These are phyloP conservation scores for Crotophaga sulcirostris DNA, from an alignment of 2,113 vertebrate species.

Conservation along the genomic window DNA sequence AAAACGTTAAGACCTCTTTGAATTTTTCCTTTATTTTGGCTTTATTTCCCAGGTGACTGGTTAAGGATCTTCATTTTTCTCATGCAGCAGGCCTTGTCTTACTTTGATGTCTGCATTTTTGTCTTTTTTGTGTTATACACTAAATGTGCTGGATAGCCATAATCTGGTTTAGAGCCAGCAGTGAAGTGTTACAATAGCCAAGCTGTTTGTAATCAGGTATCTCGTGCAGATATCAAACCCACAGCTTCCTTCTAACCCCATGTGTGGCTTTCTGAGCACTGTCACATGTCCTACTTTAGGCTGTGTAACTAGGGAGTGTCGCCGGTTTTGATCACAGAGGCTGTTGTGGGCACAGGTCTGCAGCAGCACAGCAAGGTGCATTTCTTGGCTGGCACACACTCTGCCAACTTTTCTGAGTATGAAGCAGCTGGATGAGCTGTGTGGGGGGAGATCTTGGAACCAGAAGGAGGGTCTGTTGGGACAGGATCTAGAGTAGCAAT, in stretches of 20 bases:
- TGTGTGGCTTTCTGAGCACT: background rate
- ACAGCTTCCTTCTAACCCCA: background rate
- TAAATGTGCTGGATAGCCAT: background rate
- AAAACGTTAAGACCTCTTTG: background rate
- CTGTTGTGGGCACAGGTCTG: background rate
- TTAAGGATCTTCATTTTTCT: background rate
- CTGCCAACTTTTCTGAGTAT: fast-evolving
- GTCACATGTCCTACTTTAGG: background rate
- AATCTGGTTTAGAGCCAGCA: background rate
- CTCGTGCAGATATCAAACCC: background rate
- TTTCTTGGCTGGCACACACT: background rate
- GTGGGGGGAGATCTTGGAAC: background rate
- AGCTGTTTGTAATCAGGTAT: background rate
- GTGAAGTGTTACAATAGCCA: background rate
- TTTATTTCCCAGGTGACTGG: background rate
- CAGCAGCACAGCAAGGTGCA: background rate
- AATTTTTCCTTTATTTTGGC: background rate
- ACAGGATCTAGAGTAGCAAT: background rate
- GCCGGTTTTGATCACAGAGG: fast-evolving
- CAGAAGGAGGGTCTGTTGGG: background rate
- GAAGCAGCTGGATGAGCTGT: background rate
- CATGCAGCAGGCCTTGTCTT: background rate
- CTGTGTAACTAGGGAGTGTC: background rate
- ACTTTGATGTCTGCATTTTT: background rate
- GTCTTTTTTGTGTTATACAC: background rate